Percentiles rank a stretch among this genome's conserved stretches.
Conservation (phyloP, 2,113 vertebrate genomes). For the Meleagris gallopavo region DNA sequence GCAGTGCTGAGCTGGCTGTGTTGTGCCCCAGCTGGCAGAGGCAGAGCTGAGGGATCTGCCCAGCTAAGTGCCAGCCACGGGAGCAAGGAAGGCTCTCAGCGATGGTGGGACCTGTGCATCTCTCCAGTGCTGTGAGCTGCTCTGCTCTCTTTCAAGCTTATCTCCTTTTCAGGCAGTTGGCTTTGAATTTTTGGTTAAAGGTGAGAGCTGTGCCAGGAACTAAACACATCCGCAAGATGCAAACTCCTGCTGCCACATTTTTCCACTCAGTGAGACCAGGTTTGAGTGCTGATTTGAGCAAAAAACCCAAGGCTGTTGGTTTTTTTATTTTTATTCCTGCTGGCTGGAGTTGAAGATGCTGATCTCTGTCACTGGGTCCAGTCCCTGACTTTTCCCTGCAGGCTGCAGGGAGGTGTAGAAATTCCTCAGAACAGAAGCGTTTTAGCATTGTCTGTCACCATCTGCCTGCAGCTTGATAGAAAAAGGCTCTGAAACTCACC, state of each 20-base stretch:
- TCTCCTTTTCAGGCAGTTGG: background rate
- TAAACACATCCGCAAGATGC: background rate
- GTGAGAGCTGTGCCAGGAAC: background rate
- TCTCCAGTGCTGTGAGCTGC: background rate
- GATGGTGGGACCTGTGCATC: accelerated
- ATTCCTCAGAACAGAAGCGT: background rate
- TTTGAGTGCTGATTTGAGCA: background rate
- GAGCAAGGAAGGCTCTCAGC: background rate
- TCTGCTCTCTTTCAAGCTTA: background rate
- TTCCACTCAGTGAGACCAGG: background rate
- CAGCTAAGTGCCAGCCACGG: background rate
- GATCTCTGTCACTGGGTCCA: background rate
- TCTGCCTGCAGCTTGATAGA: background rate
- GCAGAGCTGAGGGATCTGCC: background rate
- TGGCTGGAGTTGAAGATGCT: background rate
- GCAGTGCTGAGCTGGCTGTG: background rate
- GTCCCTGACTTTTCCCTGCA: background rate
- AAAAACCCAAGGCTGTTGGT: background rate
- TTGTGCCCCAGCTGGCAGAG: background rate
- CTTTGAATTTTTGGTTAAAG: background rate
- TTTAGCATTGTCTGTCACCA: background rate
- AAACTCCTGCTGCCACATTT: background rate
- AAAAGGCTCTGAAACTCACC: background rate
- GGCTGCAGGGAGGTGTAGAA: background rate
- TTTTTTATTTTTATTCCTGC: background rate